Conservation (phyloP, 2,797 vertebrate species). For the Adrianichthys oophorus region DNA sequence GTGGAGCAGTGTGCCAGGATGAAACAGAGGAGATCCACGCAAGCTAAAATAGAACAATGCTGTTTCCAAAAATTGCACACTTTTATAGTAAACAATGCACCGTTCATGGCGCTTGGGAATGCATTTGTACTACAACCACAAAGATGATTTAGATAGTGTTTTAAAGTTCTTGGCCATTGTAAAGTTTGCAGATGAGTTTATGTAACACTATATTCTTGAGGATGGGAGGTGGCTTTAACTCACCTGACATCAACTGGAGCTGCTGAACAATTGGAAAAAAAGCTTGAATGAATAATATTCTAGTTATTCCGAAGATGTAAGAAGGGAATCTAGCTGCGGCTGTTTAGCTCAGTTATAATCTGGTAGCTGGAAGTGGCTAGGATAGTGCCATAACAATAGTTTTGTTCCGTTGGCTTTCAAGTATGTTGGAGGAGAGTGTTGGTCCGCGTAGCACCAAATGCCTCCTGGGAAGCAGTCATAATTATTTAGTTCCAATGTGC, state of each 20-base stretch:
- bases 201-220: no score
- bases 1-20: slow-evolving; percentile 55
- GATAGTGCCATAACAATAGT: slow-evolving; percentile 36
- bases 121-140: slow-evolving; percentile 63
- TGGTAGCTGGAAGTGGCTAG: no score
- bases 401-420: slow-evolving; percentile 63
- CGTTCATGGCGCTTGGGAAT: slow-evolving; percentile 71
- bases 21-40: slow-evolving; percentile 66
- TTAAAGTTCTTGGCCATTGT: slow-evolving; percentile 9
- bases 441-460: slow-evolving; percentile 53
- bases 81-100: slow-evolving; percentile 74
- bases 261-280: no score
- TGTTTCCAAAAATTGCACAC: slow-evolving; percentile 60
- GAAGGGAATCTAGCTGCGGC: no score
- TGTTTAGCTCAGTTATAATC: no score
- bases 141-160: slow-evolving; percentile 32
- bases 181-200: no score
- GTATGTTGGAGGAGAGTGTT: slow-evolving; percentile 48
- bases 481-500: slow-evolving; percentile 44
- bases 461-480: slow-evolving; percentile 47
- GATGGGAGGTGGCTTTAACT: no score
- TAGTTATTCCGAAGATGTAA: no score
- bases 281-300: no score
- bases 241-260: no score
- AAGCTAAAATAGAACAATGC: slow-evolving; percentile 78